Conservation (phyloP, 2,797 vertebrate genomes). For the Coreius guichenoti region DNA sequence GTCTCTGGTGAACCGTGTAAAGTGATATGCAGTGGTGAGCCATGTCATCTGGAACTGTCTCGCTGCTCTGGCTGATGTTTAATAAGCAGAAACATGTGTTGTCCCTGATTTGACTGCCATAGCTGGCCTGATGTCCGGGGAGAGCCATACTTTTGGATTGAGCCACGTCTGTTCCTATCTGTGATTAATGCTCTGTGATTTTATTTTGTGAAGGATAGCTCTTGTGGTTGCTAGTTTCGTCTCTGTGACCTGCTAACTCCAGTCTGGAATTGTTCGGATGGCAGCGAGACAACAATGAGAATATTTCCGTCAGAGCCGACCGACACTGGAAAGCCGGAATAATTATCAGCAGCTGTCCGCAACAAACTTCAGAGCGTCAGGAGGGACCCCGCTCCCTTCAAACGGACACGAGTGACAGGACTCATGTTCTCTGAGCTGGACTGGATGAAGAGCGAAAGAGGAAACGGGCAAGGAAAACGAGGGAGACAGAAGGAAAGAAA, state of each 20-base stretch:
- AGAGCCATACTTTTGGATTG: conserved; percentile 45
- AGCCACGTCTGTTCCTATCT: conserved; percentile 44
- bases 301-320: conserved; percentile 17
- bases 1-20: conserved; percentile 80
- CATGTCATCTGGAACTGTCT: conserved; percentile 76
- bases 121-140: conserved; percentile 43
- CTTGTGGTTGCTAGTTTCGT: conserved; percentile 33
- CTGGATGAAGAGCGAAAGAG: neutral
- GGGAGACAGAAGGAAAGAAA: conserved; percentile 41
- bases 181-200: conserved; percentile 45
- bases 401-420: neutral
- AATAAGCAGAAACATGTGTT: conserved; percentile 73
- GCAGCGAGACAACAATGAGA: conserved; percentile 42
- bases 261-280: conserved; percentile 17
- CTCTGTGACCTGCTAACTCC: conserved; percentile 41
- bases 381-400: conserved; percentile 10
- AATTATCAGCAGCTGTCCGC: conserved; percentile 48
- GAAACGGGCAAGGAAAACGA: conserved; percentile 31
- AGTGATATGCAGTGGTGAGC: conserved; percentile 77
- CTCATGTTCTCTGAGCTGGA: neutral
- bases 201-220: conserved; percentile 47
- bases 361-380: conserved; percentile 36
- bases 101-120: conserved; percentile 68
- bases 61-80: conserved; percentile 66
- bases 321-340: conserved; percentile 16